These are phyloP conservation scores for Aricia artaxerxes DNA, from an alignment of 2,888 invertebrate species.

Conservation along the genomic window DNA sequence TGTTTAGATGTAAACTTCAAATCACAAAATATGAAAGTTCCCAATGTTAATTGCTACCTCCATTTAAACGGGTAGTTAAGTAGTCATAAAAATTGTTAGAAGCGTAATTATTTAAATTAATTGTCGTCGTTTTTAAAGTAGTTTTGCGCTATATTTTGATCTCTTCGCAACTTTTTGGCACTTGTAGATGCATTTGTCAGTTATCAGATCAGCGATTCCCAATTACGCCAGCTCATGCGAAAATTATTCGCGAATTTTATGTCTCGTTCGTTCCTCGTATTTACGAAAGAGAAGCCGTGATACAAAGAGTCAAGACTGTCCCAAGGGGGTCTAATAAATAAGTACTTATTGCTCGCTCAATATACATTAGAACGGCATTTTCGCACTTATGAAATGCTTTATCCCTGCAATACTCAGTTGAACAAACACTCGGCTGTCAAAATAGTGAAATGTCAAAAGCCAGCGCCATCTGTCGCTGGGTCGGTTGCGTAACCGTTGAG, in stretches of 20 bases:
- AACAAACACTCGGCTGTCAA: background rate
- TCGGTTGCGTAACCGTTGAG: slow-evolving; percentile 4
- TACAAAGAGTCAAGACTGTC: background rate
- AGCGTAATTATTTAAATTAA: background rate
- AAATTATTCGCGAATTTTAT: background rate
- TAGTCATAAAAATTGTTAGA: background rate
- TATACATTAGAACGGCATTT: background rate
- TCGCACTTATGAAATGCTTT: slow-evolving; percentile 10
- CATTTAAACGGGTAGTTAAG: background rate
- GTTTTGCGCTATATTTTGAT: background rate
- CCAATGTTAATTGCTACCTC: background rate
- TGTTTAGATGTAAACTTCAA: background rate
- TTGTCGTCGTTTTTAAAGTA: background rate
- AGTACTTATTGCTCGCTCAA: background rate
- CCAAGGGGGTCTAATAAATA: background rate
- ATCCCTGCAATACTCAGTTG: background rate
- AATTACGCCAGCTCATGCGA: too few relatives aligned
- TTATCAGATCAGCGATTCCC: too few relatives aligned
- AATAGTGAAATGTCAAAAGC: background rate
- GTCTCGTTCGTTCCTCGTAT: background rate
- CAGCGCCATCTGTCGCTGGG: background rate
- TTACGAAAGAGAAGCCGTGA: background rate
- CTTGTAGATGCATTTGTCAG: too few relatives aligned
- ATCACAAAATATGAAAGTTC: background rate
- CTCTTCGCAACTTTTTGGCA: too few relatives aligned